Base-by-base conservation (phyloP, 2,797 vertebrate genomes). In the Gymnoscopelus microlampas region DNA sequence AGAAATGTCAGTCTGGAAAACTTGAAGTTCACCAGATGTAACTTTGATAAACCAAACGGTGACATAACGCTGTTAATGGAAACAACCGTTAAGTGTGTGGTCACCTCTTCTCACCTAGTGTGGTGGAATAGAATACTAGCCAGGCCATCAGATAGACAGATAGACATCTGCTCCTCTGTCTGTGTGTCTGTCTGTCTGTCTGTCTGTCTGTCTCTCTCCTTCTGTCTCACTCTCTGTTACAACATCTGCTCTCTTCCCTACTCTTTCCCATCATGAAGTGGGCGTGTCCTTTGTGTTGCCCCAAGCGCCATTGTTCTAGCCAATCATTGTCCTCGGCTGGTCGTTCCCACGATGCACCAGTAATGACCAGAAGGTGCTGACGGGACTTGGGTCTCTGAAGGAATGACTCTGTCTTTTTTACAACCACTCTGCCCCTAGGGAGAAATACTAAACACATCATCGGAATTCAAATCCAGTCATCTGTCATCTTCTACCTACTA, bases 221-320 rank as follows among this genome's bases (percentile, higher is more conserved):
- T 79, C 79, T 77, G 74, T 85, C 79, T 80, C 78, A 89, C 89
- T 59, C 81, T 85, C 82, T 91, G 91, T 94, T 87, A 90, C 94
- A 96, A 97, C 97, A 98, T 99, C 97, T 99, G 97, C 95, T 95
- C 93, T 96, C 92, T 95, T 95, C 93, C 85, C 95, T 94, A 93
- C 91, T 93, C 93, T 94, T 96, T 96, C 96, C 96, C 95, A 95
- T 94, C 95, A 91, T 92, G 93, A 95, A 91, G 94, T 94, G 94
- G 95, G 95, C 96, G 96, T 98, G 96, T 95, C 95, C 94, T 95
- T 95, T 94, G 94, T 96, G 84, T 89, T 86, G 68, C 84, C 80
- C 78, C 70, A 84, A 44, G 89, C 89, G 88, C 94, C 92, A 94
- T 95, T 95, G 96, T 97, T 91, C 95, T 95, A 94, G 91, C 95